Evolutionary conservation across 2,888 invertebrate species (phyloP).

Genomic region (Celastrina argiolus): DNA sequence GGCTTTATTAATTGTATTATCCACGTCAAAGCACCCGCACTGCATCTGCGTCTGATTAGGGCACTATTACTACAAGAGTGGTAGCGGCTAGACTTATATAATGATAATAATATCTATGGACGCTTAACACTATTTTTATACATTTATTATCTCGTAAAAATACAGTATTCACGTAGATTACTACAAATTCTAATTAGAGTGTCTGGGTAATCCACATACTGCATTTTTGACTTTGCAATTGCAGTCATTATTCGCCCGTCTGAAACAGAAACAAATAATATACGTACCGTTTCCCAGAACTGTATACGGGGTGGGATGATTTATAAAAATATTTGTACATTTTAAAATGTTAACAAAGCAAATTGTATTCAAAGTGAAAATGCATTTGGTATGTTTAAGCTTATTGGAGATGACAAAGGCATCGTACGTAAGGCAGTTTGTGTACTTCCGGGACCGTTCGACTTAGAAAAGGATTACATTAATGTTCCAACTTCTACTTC

Average conservation of each 20-base stretch:
- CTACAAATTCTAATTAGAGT: too few relatives aligned
- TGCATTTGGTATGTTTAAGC: slow-evolving; percentile 7
- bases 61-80: too few relatives aligned
- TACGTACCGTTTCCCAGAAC: neutral
- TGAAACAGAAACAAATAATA: neutral
- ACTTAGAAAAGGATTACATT: neutral
- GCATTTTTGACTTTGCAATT: too few relatives aligned
- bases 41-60: too few relatives aligned
- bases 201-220: too few relatives aligned
- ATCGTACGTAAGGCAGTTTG: neutral
- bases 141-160: too few relatives aligned
- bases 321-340: slow-evolving; percentile 4
- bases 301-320: neutral
- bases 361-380: neutral
- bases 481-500: neutral
- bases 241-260: neutral
- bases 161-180: too few relatives aligned
- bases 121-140: too few relatives aligned
- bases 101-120: too few relatives aligned
- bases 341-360: neutral
- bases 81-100: too few relatives aligned
- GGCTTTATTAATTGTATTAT: too few relatives aligned
- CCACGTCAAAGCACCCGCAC: too few relatives aligned
- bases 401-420: slow-evolving; percentile 4
- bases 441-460: neutral